Conservation (phyloP, 2,797 vertebrate species). For the Brachymystax lenok region DNA sequence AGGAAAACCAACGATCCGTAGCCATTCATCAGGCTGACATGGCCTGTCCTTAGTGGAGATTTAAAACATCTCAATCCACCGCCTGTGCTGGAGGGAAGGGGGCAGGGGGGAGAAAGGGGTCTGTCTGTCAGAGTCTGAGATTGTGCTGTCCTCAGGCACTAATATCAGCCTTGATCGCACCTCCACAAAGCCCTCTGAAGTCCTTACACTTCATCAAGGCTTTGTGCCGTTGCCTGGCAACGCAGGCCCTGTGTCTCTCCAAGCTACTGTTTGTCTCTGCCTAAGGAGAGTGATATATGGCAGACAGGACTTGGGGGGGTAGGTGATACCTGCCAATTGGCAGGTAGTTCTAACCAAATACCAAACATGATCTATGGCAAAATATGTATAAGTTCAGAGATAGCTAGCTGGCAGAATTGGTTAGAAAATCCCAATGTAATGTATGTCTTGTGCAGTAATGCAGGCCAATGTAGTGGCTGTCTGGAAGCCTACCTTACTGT, state of each 20-base stretch:
- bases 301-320: not conserved
- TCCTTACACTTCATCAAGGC: not conserved
- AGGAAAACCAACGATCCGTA: not conserved
- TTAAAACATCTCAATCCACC: not conserved
- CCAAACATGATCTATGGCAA: not conserved
- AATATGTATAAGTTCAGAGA: not conserved
- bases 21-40: not conserved
- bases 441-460: no score
- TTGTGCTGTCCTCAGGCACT: not conserved
- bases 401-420: not conserved
- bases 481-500: not conserved
- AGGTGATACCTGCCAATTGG: not conserved
- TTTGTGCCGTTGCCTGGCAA: slow-evolving; percentile 3
- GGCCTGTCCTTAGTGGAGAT: not conserved
- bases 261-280: not conserved
- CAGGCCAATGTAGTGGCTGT: not conserved
- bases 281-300: not conserved
- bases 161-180: not conserved
- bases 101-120: not conserved
- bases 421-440: no score
- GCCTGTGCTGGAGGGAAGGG: not conserved
- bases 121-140: not conserved
- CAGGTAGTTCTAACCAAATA: not conserved
- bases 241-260: not conserved
- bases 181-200: not conserved